Conservation (phyloP, 2,113 vertebrate species). For the Mormyrus lacerda region DNA sequence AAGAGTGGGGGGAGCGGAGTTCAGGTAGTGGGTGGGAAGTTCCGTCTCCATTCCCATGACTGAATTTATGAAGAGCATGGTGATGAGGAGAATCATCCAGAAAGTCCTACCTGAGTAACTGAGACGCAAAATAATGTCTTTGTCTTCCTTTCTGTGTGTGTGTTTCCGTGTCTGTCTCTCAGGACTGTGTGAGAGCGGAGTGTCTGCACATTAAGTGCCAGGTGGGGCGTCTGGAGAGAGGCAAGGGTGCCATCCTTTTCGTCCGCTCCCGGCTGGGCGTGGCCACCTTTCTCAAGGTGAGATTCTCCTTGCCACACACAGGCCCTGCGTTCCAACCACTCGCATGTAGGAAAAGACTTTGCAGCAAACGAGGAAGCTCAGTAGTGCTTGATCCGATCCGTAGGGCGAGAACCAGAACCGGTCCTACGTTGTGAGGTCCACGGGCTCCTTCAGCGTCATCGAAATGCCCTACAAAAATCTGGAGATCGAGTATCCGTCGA, state of each 20-base stretch:
- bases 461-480: conserved; percentile 95
- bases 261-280: conserved; percentile 79
- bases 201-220: conserved; percentile 83
- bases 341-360: background rate
- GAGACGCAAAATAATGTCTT: background rate
- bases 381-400: conserved; percentile 21
- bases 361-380: background rate
- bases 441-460: conserved; percentile 81
- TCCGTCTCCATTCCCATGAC: background rate
- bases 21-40: background rate
- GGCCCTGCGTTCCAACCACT: background rate
- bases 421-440: conserved; percentile 78
- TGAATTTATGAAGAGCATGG: no score
- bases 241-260: conserved; percentile 82
- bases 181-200: conserved; percentile 75
- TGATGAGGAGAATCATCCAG: background rate
- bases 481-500: conserved; percentile 70
- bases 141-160: background rate
- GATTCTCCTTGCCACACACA: conserved; percentile 8
- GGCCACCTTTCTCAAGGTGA: conserved; percentile 82
- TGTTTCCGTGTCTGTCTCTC: conserved; percentile 13
- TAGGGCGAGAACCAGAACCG: conserved; percentile 88
- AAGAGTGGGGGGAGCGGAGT: background rate
- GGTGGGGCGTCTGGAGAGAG: conserved; percentile 82
- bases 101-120: background rate